A percentile compares a stretch with the other conserved stretches of the same genome.
Conservation (phyloP, 2,888 invertebrate species). For the Lordiphosa andalusiaca region DNA sequence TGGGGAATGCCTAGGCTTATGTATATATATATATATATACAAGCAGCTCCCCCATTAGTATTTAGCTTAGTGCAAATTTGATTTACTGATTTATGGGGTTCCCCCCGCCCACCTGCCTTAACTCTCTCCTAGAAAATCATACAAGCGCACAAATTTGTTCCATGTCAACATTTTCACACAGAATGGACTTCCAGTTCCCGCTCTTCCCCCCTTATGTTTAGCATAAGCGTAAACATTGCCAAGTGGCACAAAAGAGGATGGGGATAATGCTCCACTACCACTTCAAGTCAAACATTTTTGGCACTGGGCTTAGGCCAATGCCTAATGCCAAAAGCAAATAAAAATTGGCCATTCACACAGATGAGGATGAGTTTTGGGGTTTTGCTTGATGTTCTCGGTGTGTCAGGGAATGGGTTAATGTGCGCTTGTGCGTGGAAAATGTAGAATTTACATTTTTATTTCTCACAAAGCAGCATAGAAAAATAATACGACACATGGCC, state of each 20-base stretch:
- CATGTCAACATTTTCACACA: slow-evolving; percentile 38
- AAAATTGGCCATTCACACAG: slow-evolving; percentile 43
- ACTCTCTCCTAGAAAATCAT: slow-evolving; percentile 23
- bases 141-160: slow-evolving; percentile 34
- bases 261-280: slow-evolving; percentile 1
- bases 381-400: slow-evolving; percentile 2
- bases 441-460: slow-evolving; percentile 66
- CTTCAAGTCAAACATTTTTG: slow-evolving; percentile 55
- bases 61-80: slow-evolving; percentile 44
- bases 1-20: slow-evolving; percentile 5
- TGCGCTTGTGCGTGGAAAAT: slow-evolving; percentile 65
- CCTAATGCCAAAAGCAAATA: slow-evolving; percentile 62
- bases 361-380: slow-evolving; percentile 17
- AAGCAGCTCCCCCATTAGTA: slow-evolving; percentile 26
- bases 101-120: slow-evolving; percentile 2
- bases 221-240: slow-evolving; percentile 67
- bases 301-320: slow-evolving; percentile 51
- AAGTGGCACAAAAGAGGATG: slow-evolving; percentile 22
- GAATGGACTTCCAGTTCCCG: slow-evolving; percentile 13
- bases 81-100: slow-evolving; percentile 45
- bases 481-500: slow-evolving; percentile 65
- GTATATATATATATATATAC: neutral
- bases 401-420: slow-evolving; percentile 40
- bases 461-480: slow-evolving; percentile 30
- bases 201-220: slow-evolving; percentile 57